phyloP scores from a whole-genome alignment of 2,113 vertebrate species.

The Epinephelus lanceolatus region DNA sequence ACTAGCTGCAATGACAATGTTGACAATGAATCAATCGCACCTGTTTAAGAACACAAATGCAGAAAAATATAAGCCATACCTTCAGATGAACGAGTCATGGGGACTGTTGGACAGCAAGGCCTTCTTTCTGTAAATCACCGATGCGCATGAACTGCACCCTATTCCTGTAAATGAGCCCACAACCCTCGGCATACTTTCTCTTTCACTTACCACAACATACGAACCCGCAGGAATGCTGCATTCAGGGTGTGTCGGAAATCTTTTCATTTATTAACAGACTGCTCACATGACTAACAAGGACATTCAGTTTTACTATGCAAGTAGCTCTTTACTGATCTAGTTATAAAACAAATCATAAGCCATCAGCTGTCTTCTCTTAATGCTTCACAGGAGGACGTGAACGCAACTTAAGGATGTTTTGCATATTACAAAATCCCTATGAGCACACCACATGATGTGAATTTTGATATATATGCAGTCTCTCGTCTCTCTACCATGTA shows the following conservation, averaged over 20 bases:
- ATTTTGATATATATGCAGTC: too few species aligned
- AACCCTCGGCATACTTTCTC: background rate
- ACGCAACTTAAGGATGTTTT: too few species aligned
- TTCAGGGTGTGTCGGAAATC: background rate
- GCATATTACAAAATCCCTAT: too few species aligned
- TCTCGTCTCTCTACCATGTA: too few species aligned
- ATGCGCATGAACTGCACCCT: background rate
- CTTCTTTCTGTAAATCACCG: background rate
- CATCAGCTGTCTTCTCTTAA: too few species aligned
- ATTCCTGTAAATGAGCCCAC: too few species aligned
- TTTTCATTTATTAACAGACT: fast-evolving
- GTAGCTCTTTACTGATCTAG: too few species aligned
- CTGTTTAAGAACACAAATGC: background rate
- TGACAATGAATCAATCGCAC: background rate
- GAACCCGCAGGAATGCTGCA: background rate
- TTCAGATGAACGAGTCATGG: background rate
- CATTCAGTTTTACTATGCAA: too few species aligned
- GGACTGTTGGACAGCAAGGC: too few species aligned
- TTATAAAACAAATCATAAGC: too few species aligned
- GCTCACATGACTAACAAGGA: background rate
- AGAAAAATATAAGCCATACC: background rate
- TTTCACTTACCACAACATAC: constrained; percentile 3
- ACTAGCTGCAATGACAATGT: background rate
- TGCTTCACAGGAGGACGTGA: too few species aligned
- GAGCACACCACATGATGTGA: too few species aligned